Evolutionary conservation across 2,113 vertebrate species (phyloP), one percentile per base, ranked within the genome.

Genomic region (Apteryx owenii): DNA sequence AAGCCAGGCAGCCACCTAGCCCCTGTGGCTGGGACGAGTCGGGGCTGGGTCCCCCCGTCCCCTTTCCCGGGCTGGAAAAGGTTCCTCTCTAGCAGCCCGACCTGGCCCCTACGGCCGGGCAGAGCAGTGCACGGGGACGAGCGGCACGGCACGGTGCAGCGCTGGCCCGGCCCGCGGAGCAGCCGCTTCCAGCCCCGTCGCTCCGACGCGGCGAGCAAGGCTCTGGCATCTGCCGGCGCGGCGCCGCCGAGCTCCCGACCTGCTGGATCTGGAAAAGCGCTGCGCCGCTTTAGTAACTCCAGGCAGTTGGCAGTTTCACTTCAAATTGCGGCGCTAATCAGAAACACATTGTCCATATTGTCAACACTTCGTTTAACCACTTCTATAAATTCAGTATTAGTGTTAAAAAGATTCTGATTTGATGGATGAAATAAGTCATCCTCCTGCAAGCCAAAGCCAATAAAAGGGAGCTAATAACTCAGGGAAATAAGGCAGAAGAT

Each of bases 311-410:
- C 98, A 97, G 97, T 89, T 96, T 81, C 94, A 56, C 85, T 91
- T 61, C 81, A 97, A 98, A 98, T 97, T 90, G 88, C 98, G 81
- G 97, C 84, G 96, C 97, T 98, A 98, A 98, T 98, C 98, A 98
- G 98, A 98, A 98, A 98, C 98, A 98, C 96, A 96, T 98, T 97
- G 97, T 98, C 98, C 96, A 88, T 90, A 97, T 98, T 98, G 98
- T 98, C 98, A 98, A 98, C 98, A 98, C 98, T 98, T 98, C 94
- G 81, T 98, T 98, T 98, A 98, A 98, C 97, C 98, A 97, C 98
- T 98, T 98, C 98, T 98, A 98, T 98, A 98, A 98, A 98, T 97
- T 97, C 97, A 96, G 97, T 97, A 97, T 98, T 97, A 96, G 97
- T 95, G 97, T 97, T 98, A 97, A 96, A 97, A 98, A 93, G 85